A percentile compares a stretch with the other conserved stretches of the same genome.
Conservation (phyloP, 2,113 vertebrate species). For the Centrocercus urophasianus region DNA sequence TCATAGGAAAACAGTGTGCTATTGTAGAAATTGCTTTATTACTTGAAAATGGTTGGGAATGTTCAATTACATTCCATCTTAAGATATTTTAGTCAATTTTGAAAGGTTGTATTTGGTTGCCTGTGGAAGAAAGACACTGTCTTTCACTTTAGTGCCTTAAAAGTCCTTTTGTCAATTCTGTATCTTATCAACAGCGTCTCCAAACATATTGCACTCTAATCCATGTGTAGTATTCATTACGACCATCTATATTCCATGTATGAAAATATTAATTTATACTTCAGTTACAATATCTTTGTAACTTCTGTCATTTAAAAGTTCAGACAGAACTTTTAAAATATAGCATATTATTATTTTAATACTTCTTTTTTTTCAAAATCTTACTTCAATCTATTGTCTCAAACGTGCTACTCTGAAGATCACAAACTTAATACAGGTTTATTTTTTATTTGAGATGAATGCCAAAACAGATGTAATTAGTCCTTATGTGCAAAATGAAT, state of each 20-base stretch:
- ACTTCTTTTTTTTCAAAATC: neutral
- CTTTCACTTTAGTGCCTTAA: neutral
- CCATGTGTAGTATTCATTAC: rapidly evolving
- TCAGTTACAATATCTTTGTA: neutral
- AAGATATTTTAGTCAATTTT: neutral
- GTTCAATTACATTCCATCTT: neutral
- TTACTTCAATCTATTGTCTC: neutral
- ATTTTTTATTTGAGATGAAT: neutral
- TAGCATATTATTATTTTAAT: neutral
- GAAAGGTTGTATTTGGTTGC: neutral
- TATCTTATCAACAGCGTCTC: neutral
- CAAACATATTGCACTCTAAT: neutral
- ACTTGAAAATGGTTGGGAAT: neutral
- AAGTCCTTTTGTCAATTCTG: neutral
- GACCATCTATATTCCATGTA: neutral
- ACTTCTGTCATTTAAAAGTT: neutral
- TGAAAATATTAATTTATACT: neutral
- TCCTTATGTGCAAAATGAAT: neutral
- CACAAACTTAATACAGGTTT: neutral
- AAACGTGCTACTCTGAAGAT: neutral
- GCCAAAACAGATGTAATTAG: neutral
- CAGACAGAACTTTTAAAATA: neutral
- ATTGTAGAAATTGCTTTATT: neutral
- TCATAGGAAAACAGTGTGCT: neutral
- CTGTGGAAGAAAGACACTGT: neutral